Percentiles rank a stretch among this genome's conserved stretches.
Conservation (phyloP, 2,113 vertebrate species). For the Coptodon rendalli region DNA sequence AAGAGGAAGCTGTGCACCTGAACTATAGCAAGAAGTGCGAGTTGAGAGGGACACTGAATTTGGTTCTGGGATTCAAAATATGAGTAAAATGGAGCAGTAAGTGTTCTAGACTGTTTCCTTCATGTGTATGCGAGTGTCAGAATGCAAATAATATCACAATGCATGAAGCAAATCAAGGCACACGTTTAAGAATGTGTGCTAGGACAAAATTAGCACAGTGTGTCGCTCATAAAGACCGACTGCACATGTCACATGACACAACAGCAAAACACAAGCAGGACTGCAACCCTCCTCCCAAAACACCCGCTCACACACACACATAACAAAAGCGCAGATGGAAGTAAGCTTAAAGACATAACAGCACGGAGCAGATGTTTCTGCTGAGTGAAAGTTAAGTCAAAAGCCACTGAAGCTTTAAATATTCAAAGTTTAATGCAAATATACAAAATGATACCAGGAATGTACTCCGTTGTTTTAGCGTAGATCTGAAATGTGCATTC, state of each 20-base stretch:
- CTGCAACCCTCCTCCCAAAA: neutral
- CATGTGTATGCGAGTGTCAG: neutral
- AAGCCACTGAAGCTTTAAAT: neutral
- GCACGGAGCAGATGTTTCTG: conserved; percentile 1
- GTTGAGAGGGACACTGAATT: neutral
- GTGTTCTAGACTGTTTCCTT: neutral
- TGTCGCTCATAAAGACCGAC: neutral
- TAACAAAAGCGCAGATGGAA: conserved; percentile 2
- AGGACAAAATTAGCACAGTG: neutral
- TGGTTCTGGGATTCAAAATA: neutral
- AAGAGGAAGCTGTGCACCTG: neutral
- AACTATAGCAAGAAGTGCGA: neutral
- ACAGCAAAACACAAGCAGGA: neutral
- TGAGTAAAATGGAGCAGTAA: neutral
- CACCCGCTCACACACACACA: neutral
- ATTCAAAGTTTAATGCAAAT: neutral
- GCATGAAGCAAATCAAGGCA: neutral
- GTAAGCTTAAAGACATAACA: neutral
- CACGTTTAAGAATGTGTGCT: neutral
- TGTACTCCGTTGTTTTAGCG: neutral
- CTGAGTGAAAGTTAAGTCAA: neutral
- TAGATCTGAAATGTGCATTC: neutral
- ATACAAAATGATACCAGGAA: neutral
- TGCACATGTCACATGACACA: neutral
- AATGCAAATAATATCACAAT: neutral